Evolutionary conservation across 2,888 invertebrate genomes (phyloP).

Genomic region (Agriopis marginaria): DNA sequence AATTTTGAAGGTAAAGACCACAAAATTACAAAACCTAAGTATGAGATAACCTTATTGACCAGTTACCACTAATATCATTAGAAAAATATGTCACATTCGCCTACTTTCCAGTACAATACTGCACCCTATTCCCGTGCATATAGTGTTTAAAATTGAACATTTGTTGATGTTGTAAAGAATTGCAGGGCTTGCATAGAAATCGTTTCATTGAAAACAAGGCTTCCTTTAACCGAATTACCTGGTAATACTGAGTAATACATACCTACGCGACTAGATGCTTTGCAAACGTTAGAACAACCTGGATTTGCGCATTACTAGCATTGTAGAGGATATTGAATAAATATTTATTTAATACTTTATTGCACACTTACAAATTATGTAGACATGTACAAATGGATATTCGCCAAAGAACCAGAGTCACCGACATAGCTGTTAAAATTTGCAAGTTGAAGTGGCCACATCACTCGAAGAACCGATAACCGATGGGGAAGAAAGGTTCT

Average conservation of each 20-base stretch:
- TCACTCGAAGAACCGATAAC: too few species aligned
- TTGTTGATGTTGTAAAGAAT: neutral
- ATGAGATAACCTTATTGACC: neutral
- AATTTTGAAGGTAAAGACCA: too few species aligned
- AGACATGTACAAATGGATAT: too few species aligned
- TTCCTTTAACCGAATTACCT: conserved; percentile 43
- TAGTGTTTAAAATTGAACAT: conserved; percentile 6
- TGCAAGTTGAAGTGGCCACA: too few species aligned
- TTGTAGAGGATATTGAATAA: neutral
- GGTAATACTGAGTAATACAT: conserved; percentile 24
- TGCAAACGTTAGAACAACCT: conserved; percentile 31
- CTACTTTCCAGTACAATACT: neutral
- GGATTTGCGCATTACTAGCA: neutral
- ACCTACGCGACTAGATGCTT: conserved; percentile 28
- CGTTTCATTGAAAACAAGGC: conserved; percentile 31
- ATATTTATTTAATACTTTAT: too few species aligned
- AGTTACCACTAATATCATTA: conserved; percentile 29
- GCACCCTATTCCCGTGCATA: neutral
- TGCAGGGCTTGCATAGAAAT: conserved; percentile 19
- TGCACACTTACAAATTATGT: too few species aligned
- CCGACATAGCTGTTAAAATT: too few species aligned
- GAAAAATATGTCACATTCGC: conserved; percentile 14
- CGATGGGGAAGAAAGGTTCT: too few species aligned
- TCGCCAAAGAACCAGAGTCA: too few species aligned
- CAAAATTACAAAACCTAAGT: neutral